Conservation (phyloP, 2,797 vertebrate species). For the Chiroxiphia lanceolata region DNA sequence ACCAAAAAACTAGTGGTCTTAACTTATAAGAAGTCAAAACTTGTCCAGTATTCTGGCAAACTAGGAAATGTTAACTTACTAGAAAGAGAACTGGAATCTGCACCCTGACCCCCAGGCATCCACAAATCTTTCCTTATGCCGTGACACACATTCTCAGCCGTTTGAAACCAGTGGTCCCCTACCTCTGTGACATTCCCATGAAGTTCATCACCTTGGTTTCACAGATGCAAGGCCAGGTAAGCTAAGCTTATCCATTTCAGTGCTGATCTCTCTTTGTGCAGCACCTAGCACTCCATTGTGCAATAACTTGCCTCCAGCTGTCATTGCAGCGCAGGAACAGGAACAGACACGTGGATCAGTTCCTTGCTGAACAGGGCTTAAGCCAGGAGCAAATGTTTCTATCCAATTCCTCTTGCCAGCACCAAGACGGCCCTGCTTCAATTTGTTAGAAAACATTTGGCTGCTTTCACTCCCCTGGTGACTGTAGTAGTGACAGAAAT, state of each 20-base stretch:
- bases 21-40: background rate
- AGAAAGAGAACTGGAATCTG: background rate
- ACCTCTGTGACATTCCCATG: background rate
- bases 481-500: background rate
- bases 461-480: background rate
- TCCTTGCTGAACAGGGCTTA: background rate
- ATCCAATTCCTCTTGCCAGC: background rate
- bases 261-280: background rate
- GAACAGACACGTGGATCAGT: rapidly evolving
- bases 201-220: background rate
- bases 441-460: background rate
- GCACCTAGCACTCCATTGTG: background rate
- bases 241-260: background rate
- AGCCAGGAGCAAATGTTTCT: background rate
- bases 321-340: background rate
- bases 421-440: background rate
- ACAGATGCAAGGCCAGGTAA: background rate
- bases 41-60: background rate
- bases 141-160: background rate
- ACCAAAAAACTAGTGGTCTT: background rate
- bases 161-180: background rate
- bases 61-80: background rate
- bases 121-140: background rate
- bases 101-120: background rate
- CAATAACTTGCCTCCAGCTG: background rate